Base-by-base conservation (phyloP, 2,888 invertebrate species). In the Thyatira batis region DNA sequence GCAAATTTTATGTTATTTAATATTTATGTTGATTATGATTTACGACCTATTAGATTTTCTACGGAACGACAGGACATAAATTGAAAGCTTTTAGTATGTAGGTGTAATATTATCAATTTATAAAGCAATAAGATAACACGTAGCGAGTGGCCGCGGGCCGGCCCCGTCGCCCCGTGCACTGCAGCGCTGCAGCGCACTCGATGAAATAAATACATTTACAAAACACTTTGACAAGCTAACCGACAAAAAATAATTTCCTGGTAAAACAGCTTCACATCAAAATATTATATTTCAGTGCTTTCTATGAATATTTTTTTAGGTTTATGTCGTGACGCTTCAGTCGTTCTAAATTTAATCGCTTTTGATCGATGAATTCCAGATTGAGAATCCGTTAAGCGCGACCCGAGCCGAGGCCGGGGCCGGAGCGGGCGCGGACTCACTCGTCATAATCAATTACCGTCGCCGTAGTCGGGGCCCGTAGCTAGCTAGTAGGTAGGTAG, bases 381-480 rank as follows among this genome's bases (percentile, higher is more conserved):
- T 45, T 53, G 54, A 53, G 56, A 52, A 55, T 49, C 60, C 62
- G 53, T 58, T 52, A 52, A 52, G 46, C 53, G 55, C 57, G 58
- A 57, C 13, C 23, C 23, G 23, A 23, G 23, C 23, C 23, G 23
- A 23, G 23, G 3, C 23, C 23, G 3, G 23, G 2, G 11, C 17
- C 39, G 13, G 8, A 9, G 1, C 17, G 13, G 8, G 33, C 33
- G n/a, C 39, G 39, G 39, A 54, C 53, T 57, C 57, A 58, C 62
- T 52, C 57, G 63, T 69, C 67, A 51, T 51, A 62, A 64, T 67
- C 65, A 62, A 69, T 67, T 65, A 64, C 56, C 51, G 52, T 13
- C 39, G 39, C 33, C 33, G 11, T 1, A 13, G 13, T 46, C 53
- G 23, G 51, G 23, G 43, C 20, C 48, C 50, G 49, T 8, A 54